Evolutionary conservation across 2,888 invertebrate genomes (phyloP), one percentile per base, ranked within the genome.

Genomic region (Zeuzera pyrina): DNA sequence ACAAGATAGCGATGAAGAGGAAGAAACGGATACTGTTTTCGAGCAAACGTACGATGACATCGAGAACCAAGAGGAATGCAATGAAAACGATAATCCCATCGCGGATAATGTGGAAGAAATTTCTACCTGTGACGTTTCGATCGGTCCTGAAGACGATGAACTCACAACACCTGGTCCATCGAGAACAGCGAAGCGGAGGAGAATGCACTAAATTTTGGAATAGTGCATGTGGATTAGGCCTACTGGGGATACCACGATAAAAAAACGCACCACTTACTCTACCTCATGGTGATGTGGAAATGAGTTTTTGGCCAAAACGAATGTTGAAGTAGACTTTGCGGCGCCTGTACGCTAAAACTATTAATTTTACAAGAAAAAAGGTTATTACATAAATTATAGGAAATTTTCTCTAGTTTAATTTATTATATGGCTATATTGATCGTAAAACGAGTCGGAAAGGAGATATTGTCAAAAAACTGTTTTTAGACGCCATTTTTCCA

Each of bases 31-130:
- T n/a, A 10, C 24, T 24, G 30, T 25, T 30, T 15, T 35, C 30
- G 21, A 35, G 21, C 31, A 35, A 35, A 35, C 27, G 13, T 21
- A 30, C 14, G 31, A 31, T 23, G 31, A 27, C 26, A 31, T 27
- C 31, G 30, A 30, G 23, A 15, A 35, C 8, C 10, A 25, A 34
- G 30, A 25, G 15, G 29, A 34, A 14, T 25, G 13, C 26, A 24
- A 31, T 12, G 29, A 31, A 31, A 12, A 10, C 32, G 27, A 31
- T 32, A 26, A 27, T 15, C 21, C 16, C 22, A 35, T 32, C 29
- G 34, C 31, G 21, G 29, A 34, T 31, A 23, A 34, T 15, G 27
- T 31, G 16, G 14, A 35, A 32, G 27, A 25, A 28, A 35, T 27
- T 26, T 31, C 29, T 15, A 8, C 28, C 26, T 28, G 31, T 31